A percentile compares a stretch with the other conserved stretches of the same genome.
Evolutionary conservation across 2,888 invertebrate genomes (phyloP).

Genomic region (Cryptosula pallasiana): DNA sequence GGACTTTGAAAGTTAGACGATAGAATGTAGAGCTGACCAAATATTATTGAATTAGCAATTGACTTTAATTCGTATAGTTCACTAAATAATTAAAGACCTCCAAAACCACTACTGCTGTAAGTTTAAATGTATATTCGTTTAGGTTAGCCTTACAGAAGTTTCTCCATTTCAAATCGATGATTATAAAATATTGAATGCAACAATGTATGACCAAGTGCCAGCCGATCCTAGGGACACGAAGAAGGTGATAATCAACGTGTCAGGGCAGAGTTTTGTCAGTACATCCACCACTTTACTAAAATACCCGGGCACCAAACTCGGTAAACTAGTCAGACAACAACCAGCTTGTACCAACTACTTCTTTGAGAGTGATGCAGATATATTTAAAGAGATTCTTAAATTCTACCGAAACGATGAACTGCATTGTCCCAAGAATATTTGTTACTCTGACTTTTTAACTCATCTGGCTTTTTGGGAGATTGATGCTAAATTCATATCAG

Average conservation of each 20-base stretch:
- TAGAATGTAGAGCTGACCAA: no score
- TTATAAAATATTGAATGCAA: no score
- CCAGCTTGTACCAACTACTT: not conserved
- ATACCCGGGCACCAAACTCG: slow-evolving; percentile 2
- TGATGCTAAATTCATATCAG: not conserved
- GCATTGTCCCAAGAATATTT: slow-evolving; percentile 9
- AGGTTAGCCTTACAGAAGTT: no score
- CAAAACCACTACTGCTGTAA: no score
- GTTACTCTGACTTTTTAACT: not conserved
- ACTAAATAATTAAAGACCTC: no score
- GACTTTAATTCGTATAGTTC: no score
- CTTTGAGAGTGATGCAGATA: not conserved
- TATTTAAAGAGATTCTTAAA: slow-evolving; percentile 3
- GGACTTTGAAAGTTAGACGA: no score
- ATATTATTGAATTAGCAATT: no score
- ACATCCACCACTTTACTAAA: not conserved
- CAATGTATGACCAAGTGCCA: no score
- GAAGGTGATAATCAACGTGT: not conserved
- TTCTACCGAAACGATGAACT: not conserved
- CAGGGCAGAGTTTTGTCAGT: slow-evolving; percentile 9
- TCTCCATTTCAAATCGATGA: no score
- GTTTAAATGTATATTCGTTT: no score
- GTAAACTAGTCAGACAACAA: not conserved
- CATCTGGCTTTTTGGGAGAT: not conserved
- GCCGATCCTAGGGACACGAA: no score